phyloP scores from a whole-genome alignment of 2,888 invertebrate species.

The Sipha maydis region DNA sequence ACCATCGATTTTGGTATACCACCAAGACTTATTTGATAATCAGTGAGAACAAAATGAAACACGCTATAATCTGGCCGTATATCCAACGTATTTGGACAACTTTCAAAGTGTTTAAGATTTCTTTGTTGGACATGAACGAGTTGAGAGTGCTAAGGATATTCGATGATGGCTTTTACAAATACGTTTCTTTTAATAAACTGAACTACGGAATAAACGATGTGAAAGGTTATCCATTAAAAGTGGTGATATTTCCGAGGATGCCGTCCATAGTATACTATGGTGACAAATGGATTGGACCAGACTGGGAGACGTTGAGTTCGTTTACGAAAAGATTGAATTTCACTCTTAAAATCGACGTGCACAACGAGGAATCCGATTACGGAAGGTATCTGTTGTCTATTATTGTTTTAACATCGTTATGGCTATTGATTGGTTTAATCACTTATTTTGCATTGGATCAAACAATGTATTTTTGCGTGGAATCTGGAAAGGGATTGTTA shows the following conservation, averaged over 20 bases:
- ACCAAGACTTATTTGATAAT: slow-evolving; percentile 48
- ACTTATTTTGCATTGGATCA: too few species aligned
- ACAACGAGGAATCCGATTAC: slow-evolving; percentile 22
- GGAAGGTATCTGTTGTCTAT: slow-evolving; percentile 22
- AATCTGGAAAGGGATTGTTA: too few species aligned
- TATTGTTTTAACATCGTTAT: too few species aligned
- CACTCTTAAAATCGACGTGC: not conserved
- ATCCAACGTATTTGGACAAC: slow-evolving; percentile 19
- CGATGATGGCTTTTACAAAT: not conserved
- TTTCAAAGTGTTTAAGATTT: slow-evolving; percentile 41
- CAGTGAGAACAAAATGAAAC: slow-evolving; percentile 9
- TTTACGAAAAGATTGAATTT: slow-evolving; percentile 45
- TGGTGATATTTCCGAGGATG: slow-evolving; percentile 30
- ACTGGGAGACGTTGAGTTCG: slow-evolving; percentile 21
- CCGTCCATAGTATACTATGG: not conserved
- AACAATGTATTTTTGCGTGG: too few species aligned
- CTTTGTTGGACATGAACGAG: slow-evolving; percentile 18
- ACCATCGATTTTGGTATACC: slow-evolving; percentile 35
- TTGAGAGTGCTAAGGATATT: slow-evolving; percentile 26
- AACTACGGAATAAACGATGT: slow-evolving; percentile 21
- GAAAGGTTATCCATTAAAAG: slow-evolving; percentile 24
- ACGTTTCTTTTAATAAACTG: not conserved
- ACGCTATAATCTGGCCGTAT: slow-evolving; percentile 8
- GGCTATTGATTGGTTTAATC: too few species aligned
- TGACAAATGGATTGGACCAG: slow-evolving; percentile 11